Evolutionary conservation across 2,888 invertebrate species (phyloP).

Genomic region (Cantharis lateralis): DNA sequence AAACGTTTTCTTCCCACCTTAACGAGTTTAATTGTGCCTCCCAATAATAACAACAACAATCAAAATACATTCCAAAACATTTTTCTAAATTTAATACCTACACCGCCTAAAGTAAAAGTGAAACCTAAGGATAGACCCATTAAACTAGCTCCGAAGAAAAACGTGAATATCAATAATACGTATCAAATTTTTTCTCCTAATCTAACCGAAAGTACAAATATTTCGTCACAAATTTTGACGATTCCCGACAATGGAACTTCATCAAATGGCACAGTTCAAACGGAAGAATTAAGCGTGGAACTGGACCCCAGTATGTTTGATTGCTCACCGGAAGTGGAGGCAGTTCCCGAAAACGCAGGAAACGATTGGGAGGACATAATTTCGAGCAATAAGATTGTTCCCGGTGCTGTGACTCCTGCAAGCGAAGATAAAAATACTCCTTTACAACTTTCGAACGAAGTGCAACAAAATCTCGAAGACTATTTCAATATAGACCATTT

Average conservation of each 20-base stretch:
- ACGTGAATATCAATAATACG: constrained; percentile 49
- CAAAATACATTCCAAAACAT: constrained; percentile 48
- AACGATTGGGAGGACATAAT: constrained; percentile 50
- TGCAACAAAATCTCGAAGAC: constrained; percentile 34
- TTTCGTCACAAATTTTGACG: no score
- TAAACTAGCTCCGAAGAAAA: constrained; percentile 6
- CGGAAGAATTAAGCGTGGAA: constrained; percentile 52
- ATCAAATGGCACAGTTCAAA: background rate
- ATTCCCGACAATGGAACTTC: background rate
- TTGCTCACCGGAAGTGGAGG: constrained; percentile 27
- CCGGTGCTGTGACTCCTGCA: background rate
- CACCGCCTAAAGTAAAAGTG: constrained; percentile 5
- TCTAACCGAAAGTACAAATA: constrained; percentile 19
- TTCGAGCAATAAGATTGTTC: constrained; percentile 29
- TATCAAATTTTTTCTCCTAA: constrained; percentile 45
- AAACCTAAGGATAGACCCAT: background rate
- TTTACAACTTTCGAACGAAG: background rate
- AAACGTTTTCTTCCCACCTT: constrained; percentile 11
- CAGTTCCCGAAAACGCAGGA: constrained; percentile 23
- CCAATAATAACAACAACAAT: constrained; percentile 8
- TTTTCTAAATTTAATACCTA: constrained; percentile 49
- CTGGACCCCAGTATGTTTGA: constrained; percentile 50
- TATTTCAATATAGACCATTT: constrained; percentile 50
- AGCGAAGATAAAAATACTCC: background rate
- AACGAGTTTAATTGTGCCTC: constrained; percentile 16